These are phyloP conservation scores for Heliangelus exortis DNA, from an alignment of 2,797 vertebrate genomes.

Conservation along the genomic window DNA sequence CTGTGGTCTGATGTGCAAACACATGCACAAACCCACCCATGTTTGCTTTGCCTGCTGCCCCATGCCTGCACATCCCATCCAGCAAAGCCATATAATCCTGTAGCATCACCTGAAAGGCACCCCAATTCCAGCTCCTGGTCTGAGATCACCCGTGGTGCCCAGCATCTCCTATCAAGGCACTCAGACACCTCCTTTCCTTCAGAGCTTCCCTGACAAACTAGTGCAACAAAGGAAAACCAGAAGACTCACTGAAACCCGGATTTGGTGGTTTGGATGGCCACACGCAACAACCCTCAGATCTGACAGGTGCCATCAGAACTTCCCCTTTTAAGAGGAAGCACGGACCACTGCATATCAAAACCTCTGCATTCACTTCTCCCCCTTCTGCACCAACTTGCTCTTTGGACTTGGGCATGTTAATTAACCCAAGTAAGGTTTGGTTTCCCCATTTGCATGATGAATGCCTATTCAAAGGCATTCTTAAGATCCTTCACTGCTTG, in stretches of 20 bases:
- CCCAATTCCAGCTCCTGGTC: background rate
- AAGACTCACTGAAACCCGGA: slow-evolving; percentile 9
- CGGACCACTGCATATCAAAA: slow-evolving; percentile 26
- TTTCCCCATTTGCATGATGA: background rate
- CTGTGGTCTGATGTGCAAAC: slow-evolving; percentile 41
- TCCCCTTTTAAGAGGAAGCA: slow-evolving; percentile 60
- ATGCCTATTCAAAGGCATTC: background rate
- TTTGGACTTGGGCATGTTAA: slow-evolving; percentile 4
- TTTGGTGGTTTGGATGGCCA: slow-evolving; percentile 39
- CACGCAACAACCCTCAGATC: background rate
- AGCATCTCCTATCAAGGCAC: background rate
- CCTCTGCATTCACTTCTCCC: slow-evolving; percentile 42
- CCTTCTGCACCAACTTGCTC: background rate
- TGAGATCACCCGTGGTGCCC: background rate
- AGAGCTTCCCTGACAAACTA: background rate
- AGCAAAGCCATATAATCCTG: background rate
- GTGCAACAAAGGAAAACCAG: background rate
- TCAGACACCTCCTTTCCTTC: background rate
- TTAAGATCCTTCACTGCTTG: background rate
- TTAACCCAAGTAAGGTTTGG: background rate
- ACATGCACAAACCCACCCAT: background rate
- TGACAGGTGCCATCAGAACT: slow-evolving; percentile 54
- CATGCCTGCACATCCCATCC: background rate
- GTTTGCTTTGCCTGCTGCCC: background rate
- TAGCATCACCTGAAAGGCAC: background rate